These are phyloP conservation scores for Caracal caracal DNA, from an alignment of 2,113 vertebrate species.

Conservation along the genomic window DNA sequence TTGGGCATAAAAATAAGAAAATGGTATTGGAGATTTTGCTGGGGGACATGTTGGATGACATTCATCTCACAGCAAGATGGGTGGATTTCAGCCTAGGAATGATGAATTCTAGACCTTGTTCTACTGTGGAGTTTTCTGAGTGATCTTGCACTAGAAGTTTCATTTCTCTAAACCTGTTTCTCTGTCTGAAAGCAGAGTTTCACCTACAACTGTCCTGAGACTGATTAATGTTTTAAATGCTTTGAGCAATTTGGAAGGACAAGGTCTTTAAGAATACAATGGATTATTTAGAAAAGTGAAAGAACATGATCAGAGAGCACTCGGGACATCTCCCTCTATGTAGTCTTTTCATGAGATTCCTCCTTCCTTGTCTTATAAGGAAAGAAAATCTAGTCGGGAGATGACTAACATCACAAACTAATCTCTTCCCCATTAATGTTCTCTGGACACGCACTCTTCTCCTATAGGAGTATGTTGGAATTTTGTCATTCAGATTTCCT, in stretches of 20 bases:
- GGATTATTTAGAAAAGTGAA: conserved; percentile 36
- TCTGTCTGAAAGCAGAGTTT: neutral
- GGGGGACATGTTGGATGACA: neutral
- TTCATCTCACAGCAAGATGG: neutral
- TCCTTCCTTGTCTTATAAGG: conserved; percentile 63
- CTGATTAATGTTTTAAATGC: conserved; percentile 38
- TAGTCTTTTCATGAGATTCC: neutral
- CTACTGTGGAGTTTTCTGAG: neutral
- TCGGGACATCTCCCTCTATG: neutral
- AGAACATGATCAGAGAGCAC: neutral
- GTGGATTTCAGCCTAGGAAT: neutral
- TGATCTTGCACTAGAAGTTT: conserved; percentile 13
- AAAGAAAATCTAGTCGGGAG: conserved; percentile 54
- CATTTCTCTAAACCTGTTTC: neutral
- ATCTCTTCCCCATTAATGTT: neutral
- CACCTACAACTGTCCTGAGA: neutral
- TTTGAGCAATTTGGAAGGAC: conserved; percentile 31
- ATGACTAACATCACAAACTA: neutral
- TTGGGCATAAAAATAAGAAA: neutral
- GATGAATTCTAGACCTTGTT: neutral
- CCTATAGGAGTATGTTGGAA: conserved; percentile 24
- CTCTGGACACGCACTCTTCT: neutral
- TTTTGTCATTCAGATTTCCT: conserved; percentile 6
- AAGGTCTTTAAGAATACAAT: conserved; percentile 9
- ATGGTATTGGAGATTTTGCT: neutral